These are phyloP conservation scores for Thecocarcelia acutangulata DNA, from an alignment of 2,888 invertebrate species.

Conservation along the genomic window DNA sequence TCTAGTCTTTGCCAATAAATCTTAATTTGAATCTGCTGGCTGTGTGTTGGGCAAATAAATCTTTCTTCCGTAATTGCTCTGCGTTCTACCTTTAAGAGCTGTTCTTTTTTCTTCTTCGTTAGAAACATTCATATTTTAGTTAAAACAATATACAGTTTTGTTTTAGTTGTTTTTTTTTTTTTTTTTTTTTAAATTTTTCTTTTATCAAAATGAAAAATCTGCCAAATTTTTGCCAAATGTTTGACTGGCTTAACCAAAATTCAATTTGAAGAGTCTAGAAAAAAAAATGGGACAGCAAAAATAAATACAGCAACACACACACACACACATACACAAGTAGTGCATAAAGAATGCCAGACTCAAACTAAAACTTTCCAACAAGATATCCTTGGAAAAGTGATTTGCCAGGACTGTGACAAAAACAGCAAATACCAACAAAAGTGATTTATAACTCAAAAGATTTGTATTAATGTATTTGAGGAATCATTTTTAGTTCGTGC, in stretches of 20 bases:
- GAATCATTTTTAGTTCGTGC: background rate
- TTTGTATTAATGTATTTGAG: constrained; percentile 53
- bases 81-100: constrained; percentile 39
- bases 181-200: constrained; percentile 26
- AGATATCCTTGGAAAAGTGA: constrained; percentile 60
- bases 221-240: constrained; percentile 57
- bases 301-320: constrained; percentile 1
- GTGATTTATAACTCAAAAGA: constrained; percentile 65
- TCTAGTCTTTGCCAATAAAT: constrained; percentile 59
- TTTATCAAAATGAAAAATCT: constrained; percentile 55
- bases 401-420: constrained; percentile 59
- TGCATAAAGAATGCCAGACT: background rate
- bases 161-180: constrained; percentile 45
- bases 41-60: constrained; percentile 62
- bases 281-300: background rate
- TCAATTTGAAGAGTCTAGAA: constrained; percentile 57
- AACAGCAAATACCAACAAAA: constrained; percentile 59
- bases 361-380: constrained; percentile 37
- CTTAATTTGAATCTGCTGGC: constrained; percentile 62
- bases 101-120: background rate
- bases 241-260: constrained; percentile 62
- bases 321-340: constrained; percentile 5
- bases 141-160: constrained; percentile 57
- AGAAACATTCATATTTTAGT: constrained; percentile 44
- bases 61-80: constrained; percentile 60